These are phyloP conservation scores for Osmerus eperlanus DNA, from an alignment of 2,113 vertebrate genomes.

Conservation along the genomic window DNA sequence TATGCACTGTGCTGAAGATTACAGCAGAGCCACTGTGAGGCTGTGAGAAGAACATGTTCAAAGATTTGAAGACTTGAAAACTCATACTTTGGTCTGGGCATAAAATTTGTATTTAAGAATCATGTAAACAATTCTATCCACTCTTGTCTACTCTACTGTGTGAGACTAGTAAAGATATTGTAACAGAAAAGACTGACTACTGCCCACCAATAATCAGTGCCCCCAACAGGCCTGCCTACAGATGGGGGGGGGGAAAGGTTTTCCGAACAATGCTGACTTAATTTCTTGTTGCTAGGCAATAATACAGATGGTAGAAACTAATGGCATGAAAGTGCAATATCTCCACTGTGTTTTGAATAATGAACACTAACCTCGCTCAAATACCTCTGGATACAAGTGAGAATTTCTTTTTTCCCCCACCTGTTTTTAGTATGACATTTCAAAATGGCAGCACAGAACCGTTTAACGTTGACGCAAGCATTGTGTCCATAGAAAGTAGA, in stretches of 20 bases:
- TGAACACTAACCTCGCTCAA: constrained; percentile 3
- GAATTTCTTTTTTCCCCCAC: too few relatives aligned
- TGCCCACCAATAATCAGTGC: too few relatives aligned
- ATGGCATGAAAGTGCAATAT: constrained; percentile 37
- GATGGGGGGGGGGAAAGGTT: constrained; percentile 26
- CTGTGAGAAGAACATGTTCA: too few relatives aligned
- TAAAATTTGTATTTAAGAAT: too few relatives aligned
- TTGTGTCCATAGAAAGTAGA: not conserved
- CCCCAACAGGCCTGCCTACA: constrained; percentile 15
- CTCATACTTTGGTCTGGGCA: too few relatives aligned
- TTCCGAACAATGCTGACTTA: constrained; percentile 47
- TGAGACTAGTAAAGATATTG: too few relatives aligned
- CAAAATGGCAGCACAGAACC: not conserved
- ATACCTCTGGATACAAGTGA: not conserved
- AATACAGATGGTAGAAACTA: constrained; percentile 42
- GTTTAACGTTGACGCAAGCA: not conserved
- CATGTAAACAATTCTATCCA: too few relatives aligned
- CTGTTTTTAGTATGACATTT: not conserved
- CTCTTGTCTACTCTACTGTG: too few relatives aligned
- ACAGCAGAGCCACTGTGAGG: too few relatives aligned
- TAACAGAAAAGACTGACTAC: too few relatives aligned
- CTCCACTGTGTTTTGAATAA: constrained; percentile 28
- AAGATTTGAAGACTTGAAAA: too few relatives aligned
- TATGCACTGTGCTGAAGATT: too few relatives aligned
- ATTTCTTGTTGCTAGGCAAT: constrained; percentile 56